Base-by-base conservation (phyloP, 2,888 invertebrate species). In the Drosophila ezoana region DNA sequence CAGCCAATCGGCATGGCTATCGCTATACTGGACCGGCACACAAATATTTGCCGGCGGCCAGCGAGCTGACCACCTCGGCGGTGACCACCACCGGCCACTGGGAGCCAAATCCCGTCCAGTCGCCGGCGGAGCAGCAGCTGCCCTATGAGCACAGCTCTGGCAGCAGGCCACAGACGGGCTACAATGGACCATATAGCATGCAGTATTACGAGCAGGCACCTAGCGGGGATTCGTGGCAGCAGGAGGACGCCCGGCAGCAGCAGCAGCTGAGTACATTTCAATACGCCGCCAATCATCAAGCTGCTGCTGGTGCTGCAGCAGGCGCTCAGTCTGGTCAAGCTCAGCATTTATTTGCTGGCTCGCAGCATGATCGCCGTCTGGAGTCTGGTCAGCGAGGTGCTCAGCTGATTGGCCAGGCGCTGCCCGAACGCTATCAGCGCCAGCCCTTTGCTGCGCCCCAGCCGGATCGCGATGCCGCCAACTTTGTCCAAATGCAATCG, bases 21-120 rank as follows among this genome's bases (percentile, higher is more conserved):
- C 81, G 83, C 1, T 84, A 84, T 10, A 87, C 87, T 48, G 83
- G 85, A n/a, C 83, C 83, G 0, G 84, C 83, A 0, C 83, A 84
- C 48, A 84, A 84, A 23, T 84, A 84, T 40, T 37, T 84, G 54
- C 83, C 87, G 0, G 71, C 70, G 1, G 64, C 70, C 33, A 75
- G 54, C 37, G 47, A 65, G 2, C 56, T 59, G 1, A 45, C 51
- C 37, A 73, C 59, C 0, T 67, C 73, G 28, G 65, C 62, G 6
- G 43, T 75, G 6, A 58, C 49, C 32, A 76, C 64, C 45, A 78
- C 65, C 10, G 81, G 72, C 13, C 78, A 72, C 51, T 79, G 79
- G 79, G 54, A 45, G 28, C 73, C 70, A 3, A 69, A 66, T 65
- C 57, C 62, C 2, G 16, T 49, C 1, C 47, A 33, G 5, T 20